Base-by-base conservation (phyloP, 2,797 vertebrate genomes). In the Chloroceryle inda region DNA sequence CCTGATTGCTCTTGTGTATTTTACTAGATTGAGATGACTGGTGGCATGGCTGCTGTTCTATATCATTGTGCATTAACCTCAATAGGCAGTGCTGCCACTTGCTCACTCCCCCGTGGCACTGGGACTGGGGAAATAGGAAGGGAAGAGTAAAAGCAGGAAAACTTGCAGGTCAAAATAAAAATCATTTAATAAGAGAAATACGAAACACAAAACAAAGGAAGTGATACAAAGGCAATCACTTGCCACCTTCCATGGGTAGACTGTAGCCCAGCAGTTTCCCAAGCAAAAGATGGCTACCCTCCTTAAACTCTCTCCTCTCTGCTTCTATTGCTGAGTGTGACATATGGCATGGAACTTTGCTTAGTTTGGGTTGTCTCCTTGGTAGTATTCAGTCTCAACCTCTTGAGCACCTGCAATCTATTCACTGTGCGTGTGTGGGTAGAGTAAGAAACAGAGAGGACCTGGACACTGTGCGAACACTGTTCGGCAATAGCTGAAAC, bases 241-340 rank as follows among this genome's bases (percentile, higher is more conserved):
- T 5, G 0, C n/a, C 22, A 10, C 17, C 11, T 64, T 21, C 11
- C 18, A 4, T 2, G 2, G 44, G 58, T 14, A 18, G 42, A 35
- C 20, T 6, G 4, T 40, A 47, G 50, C 21, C 33, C 13, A 26
- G 66, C 26, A 22, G 35, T 31, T 56, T 49, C 42, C 49, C 31
- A 31, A 12, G 56, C 35, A 24, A 24, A 62, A 33, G 24, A 29
- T 24, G 16, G 12, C 35, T 22, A 23, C 20, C 20, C 4, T 19
- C 20, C 24, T 22, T 47, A 26, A 37, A 18, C 42, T 40, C 40
- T 9, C 47, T 53, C 33, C 16, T 3, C 37, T 44, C 21, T 29
- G 23, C 27, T 24, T 40, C 18, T 33, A 11, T 33, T 40, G 50
- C 42, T 5, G 49, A 27, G 42, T 38, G 40, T 38, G 40, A 63